phyloP scores from a whole-genome alignment of 2,888 invertebrate species.

The Cryptocephalus moraei region DNA sequence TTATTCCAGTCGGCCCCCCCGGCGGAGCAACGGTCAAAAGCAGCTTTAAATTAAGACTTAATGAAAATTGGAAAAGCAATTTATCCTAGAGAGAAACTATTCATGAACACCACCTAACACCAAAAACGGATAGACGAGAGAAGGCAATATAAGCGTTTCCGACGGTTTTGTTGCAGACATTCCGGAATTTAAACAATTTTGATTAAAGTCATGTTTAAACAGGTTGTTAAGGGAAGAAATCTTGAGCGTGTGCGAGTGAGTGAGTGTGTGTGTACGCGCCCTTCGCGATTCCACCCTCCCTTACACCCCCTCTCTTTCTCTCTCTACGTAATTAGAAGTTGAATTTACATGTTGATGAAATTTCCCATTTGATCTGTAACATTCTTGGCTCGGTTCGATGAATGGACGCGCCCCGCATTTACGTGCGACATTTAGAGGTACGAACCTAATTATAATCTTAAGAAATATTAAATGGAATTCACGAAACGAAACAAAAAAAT shows the following conservation, averaged over 20 bases:
- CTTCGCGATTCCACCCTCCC: not conserved
- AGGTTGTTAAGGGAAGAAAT: conserved; percentile 13
- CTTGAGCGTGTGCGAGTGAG: not conserved
- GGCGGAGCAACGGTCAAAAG: conserved; percentile 9
- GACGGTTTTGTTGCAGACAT: conserved; percentile 29
- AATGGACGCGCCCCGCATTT: no score
- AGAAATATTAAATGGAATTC: no score
- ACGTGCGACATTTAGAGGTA: no score
- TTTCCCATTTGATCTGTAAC: not conserved
- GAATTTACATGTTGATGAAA: not conserved
- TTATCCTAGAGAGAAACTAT: conserved; percentile 18
- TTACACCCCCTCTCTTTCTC: not conserved
- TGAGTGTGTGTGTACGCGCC: not conserved
- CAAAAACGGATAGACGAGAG: conserved; percentile 16
- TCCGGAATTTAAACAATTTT: conserved; percentile 34
- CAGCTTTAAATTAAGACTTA: conserved; percentile 17
- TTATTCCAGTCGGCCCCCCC: conserved; percentile 2
- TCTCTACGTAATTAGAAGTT: not conserved
- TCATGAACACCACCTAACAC: conserved; percentile 14
- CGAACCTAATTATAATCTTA: no score
- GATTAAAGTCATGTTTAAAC: conserved; percentile 34
- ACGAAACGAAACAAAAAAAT: no score
- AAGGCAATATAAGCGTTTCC: conserved; percentile 27
- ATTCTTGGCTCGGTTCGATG: not conserved
- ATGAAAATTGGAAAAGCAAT: conserved; percentile 20